phyloP scores from a whole-genome alignment of 2,797 vertebrate genomes.

The Eleutherodactylus coqui region DNA sequence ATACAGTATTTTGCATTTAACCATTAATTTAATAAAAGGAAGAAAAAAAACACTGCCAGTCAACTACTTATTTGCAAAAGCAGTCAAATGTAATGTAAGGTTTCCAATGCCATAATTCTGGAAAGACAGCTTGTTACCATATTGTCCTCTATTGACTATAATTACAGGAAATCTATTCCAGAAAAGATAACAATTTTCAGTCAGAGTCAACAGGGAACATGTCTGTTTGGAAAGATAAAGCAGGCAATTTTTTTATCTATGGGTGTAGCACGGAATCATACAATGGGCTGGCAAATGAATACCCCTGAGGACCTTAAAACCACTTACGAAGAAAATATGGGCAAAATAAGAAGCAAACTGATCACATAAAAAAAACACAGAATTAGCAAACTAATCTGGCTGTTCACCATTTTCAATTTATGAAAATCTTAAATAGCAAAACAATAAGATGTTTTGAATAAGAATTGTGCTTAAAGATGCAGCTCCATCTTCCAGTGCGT shows the following conservation, averaged over 20 bases:
- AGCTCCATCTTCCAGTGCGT: too few species aligned
- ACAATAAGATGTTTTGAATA: too few species aligned
- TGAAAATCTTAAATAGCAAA: neutral
- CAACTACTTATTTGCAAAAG: neutral
- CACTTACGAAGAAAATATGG: neutral
- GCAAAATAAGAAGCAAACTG: neutral
- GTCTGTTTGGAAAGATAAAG: neutral
- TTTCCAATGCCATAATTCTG: slow-evolving; percentile 25
- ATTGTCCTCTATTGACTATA: slow-evolving; percentile 44
- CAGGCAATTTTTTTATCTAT: slow-evolving; percentile 13
- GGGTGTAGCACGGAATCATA: slow-evolving; percentile 32
- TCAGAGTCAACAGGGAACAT: slow-evolving; percentile 29
- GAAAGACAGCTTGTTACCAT: slow-evolving; percentile 44
- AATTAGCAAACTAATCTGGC: neutral
- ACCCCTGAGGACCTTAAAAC: slow-evolving; percentile 3
- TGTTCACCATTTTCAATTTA: neutral
- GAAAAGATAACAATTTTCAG: slow-evolving; percentile 46
- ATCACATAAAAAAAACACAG: neutral
- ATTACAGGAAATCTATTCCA: slow-evolving; percentile 55
- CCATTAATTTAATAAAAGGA: neutral
- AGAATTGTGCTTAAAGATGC: too few species aligned
- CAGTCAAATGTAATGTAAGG: neutral
- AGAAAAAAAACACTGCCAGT: neutral
- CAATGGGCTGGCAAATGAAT: slow-evolving; percentile 39
- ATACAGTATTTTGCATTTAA: neutral